These are phyloP conservation scores for Nicator chloris DNA, from an alignment of 2,113 vertebrate species.

Conservation along the genomic window DNA sequence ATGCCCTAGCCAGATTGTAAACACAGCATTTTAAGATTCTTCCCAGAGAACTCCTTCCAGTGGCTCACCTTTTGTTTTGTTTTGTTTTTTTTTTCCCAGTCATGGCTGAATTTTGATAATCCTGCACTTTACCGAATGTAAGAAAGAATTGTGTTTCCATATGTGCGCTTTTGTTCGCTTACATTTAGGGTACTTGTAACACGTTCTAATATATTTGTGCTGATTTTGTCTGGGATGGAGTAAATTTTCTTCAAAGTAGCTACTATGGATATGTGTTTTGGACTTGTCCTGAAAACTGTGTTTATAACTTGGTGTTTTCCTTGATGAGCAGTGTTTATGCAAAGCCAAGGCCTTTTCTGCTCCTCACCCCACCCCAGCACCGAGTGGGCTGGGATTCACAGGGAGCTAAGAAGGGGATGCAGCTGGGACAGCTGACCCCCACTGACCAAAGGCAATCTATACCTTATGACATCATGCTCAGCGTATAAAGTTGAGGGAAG, in stretches of 20 bases:
- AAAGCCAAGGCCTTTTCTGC: neutral
- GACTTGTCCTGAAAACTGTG: neutral
- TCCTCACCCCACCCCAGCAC: neutral
- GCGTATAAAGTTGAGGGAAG: neutral
- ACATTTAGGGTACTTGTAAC: neutral
- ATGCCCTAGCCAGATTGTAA: neutral
- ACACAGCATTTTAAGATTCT: neutral
- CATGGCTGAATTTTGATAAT: neutral
- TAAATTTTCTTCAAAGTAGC: neutral
- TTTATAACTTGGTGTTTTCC: neutral
- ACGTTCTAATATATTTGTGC: neutral
- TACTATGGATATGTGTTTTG: neutral
- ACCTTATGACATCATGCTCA: neutral
- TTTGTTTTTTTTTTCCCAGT: neutral
- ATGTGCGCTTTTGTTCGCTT: neutral
- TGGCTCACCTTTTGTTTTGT: neutral
- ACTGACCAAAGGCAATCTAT: neutral
- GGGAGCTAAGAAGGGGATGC: neutral
- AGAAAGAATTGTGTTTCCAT: neutral
- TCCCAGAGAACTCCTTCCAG: neutral
- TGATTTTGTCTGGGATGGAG: neutral
- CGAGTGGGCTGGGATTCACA: neutral
- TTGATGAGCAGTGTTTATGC: neutral
- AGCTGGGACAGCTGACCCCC: neutral
- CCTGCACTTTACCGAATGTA: neutral